Conservation (phyloP, 2,797 vertebrate genomes). For the Gila robusta region DNA sequence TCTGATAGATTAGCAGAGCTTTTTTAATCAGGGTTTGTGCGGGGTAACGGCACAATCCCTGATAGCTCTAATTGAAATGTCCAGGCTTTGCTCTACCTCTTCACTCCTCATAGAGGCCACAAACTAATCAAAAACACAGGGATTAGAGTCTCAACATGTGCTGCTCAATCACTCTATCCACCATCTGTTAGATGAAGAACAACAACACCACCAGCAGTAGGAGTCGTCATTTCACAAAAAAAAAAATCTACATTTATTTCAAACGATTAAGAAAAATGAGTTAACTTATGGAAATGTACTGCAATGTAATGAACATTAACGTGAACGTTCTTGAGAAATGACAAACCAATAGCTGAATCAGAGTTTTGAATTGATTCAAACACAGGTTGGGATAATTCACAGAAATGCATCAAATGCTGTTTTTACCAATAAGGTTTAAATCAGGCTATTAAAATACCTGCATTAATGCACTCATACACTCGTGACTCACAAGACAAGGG, state of each 20-base stretch:
- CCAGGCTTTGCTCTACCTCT: slow-evolving; percentile 58
- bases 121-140: slow-evolving; percentile 70
- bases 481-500: not conserved
- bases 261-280: not conserved
- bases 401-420: not conserved
- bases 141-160: slow-evolving; percentile 70
- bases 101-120: slow-evolving; percentile 46
- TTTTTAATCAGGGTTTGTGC: slow-evolving; percentile 59
- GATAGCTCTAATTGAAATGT: slow-evolving; percentile 77
- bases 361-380: not conserved
- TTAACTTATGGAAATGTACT: not conserved
- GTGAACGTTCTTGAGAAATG: not conserved
- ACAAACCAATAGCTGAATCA: not conserved
- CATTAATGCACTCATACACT: not conserved
- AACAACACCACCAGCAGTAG: slow-evolving; percentile 38
- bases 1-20: slow-evolving; percentile 61
- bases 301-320: not conserved
- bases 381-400: not conserved
- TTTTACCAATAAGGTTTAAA: not conserved
- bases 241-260: not conserved
- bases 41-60: slow-evolving; percentile 66
- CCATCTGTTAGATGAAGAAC: slow-evolving; percentile 71
- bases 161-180: slow-evolving; percentile 65
- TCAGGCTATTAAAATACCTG: not conserved
- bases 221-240: not conserved